phyloP scores from a whole-genome alignment of 1,140 invertebrate species.

The Pristionchus pacificus region DNA sequence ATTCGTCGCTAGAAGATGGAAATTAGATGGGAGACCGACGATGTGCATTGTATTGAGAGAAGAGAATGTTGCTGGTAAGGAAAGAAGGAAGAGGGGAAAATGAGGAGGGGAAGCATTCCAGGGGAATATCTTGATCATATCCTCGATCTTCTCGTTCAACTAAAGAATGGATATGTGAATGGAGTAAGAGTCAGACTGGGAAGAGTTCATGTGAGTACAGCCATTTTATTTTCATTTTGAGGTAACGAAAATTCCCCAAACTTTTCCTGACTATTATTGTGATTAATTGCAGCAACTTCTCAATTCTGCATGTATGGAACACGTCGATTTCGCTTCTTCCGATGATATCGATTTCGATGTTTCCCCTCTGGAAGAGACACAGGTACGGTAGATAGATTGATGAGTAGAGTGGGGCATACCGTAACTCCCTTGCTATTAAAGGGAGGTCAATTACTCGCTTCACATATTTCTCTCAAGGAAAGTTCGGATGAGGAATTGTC shows the following conservation, averaged over 20 bases:
- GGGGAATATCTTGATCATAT: constrained; percentile 95
- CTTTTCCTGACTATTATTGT: background rate
- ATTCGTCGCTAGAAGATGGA: constrained; percentile 92
- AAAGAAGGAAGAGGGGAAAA: too few species aligned
- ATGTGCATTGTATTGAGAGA: constrained; percentile 90
- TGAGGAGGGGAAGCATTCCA: too few species aligned
- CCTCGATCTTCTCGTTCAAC: constrained; percentile 88
- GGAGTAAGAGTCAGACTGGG: constrained; percentile 90
- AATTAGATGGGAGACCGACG: constrained; percentile 89
- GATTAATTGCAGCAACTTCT: constrained; percentile 51
- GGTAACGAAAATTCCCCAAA: too few species aligned
- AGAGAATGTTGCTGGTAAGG: constrained; percentile 70
- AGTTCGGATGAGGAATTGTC: background rate
- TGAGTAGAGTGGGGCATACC: too few species aligned
- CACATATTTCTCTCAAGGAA: background rate
- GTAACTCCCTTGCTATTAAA: too few species aligned
- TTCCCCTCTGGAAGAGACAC: constrained; percentile 40
- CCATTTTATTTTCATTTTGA: constrained; percentile 12
- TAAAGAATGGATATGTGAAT: constrained; percentile 92
- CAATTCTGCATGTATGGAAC: constrained; percentile 53
- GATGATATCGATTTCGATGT: constrained; percentile 53
- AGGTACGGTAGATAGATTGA: background rate
- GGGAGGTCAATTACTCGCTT: background rate
- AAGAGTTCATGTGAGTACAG: constrained; percentile 76
- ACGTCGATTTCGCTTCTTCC: constrained; percentile 50